Evolutionary conservation across 2,888 invertebrate species (phyloP), one percentile per base, ranked within the genome.

Genomic region (Elegia similella): DNA sequence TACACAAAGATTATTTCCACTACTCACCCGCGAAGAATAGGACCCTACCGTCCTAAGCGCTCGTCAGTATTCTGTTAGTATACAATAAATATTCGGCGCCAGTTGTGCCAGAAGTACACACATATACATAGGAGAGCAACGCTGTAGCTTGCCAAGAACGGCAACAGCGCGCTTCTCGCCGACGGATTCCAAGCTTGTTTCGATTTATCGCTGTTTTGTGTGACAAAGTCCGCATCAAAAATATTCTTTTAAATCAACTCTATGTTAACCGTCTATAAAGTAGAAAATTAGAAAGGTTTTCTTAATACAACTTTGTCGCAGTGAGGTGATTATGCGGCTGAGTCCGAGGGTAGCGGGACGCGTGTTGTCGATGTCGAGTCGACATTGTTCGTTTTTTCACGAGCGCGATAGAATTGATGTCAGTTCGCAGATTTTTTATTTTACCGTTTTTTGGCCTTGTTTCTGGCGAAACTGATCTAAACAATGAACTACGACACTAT

Each of bases 21-120:
- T 66, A 67, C 62, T 59, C 61, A 63, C 62, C 61, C 58, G 44
- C 57, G 57, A 61, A 66, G 61, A 74, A 76, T 85, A 77, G 86
- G 84, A 88, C 90, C 74, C 72, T 89, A 80, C 88, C 86, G 78
- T 80, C 79, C 86, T 84, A 82, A 87, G 72, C 80, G 70, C 63
- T 71, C 76, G 84, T 79, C 84, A 86, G 88, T 88, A 83, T 88
- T 89, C 87, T 88, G 89, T 89, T 88, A 87, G 88, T 90, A 90
- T 89, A 90, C 90, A 90, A 90, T 90, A 90, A 91, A 89, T 90
- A 91, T 91, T 89, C 88, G 88, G 90, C 88, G 91, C 88, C 90
- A 90, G 90, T 91, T 89, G 90, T 88, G 85, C 83, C 84, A 81
- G 80, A 79, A 84, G 77, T 76, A 80, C 88, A 89, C 88, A 88